Percentiles rank a stretch among this genome's conserved stretches.
phyloP scores from a whole-genome alignment of 2,113 vertebrate genomes.

The Helogale parvula region DNA sequence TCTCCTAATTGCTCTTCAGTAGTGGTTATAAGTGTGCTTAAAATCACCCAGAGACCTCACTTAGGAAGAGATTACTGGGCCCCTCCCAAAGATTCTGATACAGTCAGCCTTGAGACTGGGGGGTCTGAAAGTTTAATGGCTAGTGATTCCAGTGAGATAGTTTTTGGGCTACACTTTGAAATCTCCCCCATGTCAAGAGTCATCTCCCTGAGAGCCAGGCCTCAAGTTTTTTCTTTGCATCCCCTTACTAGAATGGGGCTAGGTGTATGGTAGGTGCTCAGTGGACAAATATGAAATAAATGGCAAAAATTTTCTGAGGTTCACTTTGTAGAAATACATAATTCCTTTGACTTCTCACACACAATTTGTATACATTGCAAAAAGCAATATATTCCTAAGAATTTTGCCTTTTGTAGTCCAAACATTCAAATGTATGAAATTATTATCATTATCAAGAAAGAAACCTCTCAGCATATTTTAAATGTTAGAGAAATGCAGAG shows the following conservation, averaged over 20 bases:
- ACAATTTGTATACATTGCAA: not conserved
- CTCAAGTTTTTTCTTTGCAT: not conserved
- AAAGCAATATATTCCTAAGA: not conserved
- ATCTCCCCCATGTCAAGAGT: not conserved
- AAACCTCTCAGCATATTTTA: not conserved
- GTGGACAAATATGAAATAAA: not conserved
- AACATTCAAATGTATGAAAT: conserved; percentile 27
- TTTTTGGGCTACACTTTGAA: not conserved
- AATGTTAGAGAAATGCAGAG: conserved; percentile 18
- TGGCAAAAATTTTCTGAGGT: not conserved
- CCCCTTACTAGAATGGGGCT: not conserved
- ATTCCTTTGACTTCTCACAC: not conserved
- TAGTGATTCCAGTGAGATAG: not conserved
- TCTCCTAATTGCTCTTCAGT: not conserved
- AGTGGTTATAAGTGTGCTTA: not conserved
- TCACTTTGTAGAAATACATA: not conserved
- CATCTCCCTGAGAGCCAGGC: not conserved
- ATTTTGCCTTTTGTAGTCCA: not conserved
- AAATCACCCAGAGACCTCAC: not conserved
- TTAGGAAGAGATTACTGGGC: not conserved
- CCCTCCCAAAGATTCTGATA: not conserved
- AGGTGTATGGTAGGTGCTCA: not conserved
- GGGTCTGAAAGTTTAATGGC: not conserved
- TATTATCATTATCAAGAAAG: not conserved
- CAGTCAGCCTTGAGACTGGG: not conserved